Conservation (phyloP, 2,888 invertebrate genomes). For the Drosophila testacea region DNA sequence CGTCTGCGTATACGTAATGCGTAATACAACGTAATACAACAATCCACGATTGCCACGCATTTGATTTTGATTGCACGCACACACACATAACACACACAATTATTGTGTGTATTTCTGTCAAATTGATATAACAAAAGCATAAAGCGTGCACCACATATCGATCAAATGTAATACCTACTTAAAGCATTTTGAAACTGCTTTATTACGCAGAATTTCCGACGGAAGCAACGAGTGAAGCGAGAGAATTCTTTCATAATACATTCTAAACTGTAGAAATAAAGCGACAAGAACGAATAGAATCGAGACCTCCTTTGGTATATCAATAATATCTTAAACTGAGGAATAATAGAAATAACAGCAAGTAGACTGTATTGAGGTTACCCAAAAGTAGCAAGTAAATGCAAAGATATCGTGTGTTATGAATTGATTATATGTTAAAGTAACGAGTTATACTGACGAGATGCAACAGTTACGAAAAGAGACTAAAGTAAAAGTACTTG, state of each 20-base stretch:
- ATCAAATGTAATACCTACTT: slow-evolving; percentile 1
- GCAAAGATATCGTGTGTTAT: no score
- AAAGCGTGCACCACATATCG: slow-evolving; percentile 11
- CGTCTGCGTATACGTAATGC: slow-evolving; percentile 20
- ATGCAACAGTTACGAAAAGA: no score
- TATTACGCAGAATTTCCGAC: neutral
- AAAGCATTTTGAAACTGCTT: neutral
- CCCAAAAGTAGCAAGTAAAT: neutral
- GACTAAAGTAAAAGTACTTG: neutral
- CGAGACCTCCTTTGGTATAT: neutral
- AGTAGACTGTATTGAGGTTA: neutral
- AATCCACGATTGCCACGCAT: slow-evolving; percentile 21
- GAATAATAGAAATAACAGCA: neutral
- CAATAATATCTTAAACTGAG: neutral
- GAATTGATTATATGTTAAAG: neutral
- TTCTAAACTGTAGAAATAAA: neutral
- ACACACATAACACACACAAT: neutral
- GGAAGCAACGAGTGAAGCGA: no score
- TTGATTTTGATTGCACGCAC: slow-evolving; percentile 14
- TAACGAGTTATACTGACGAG: neutral
- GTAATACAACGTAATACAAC: slow-evolving; percentile 21
- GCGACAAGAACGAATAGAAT: neutral
- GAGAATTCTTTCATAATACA: neutral
- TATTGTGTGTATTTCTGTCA: slow-evolving; percentile 1
- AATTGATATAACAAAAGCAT: slow-evolving; percentile 21